Conservation (phyloP, 2,797 vertebrate genomes). For the Argyrosomus regius region DNA sequence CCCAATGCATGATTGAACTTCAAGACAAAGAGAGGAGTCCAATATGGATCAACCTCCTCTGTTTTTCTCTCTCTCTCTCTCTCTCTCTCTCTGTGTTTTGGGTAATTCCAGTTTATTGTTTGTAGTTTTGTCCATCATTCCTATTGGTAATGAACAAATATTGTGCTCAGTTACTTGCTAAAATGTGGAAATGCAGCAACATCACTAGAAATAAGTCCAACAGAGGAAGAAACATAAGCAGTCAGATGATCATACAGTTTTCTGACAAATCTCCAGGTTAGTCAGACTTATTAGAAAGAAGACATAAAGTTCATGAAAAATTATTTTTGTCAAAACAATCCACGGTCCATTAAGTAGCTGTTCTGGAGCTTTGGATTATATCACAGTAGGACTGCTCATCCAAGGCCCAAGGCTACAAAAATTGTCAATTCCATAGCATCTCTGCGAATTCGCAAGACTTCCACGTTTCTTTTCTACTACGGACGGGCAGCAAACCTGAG, state of each 20-base stretch:
- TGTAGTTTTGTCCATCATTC: background rate
- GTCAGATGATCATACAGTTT: background rate
- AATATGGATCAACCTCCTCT: conserved; percentile 53
- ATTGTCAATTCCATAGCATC: background rate
- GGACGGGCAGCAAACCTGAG: background rate
- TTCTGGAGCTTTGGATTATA: too few species aligned
- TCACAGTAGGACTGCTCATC: too few species aligned
- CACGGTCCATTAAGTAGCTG: background rate
- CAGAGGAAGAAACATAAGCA: background rate
- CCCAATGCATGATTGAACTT: conserved; percentile 64
- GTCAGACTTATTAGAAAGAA: background rate
- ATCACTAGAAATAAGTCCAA: background rate
- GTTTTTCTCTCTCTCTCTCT: too few species aligned
- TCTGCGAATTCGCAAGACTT: background rate
- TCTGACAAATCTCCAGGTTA: conserved; percentile 1
- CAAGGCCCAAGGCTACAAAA: background rate
- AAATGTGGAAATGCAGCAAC: background rate
- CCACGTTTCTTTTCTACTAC: background rate
- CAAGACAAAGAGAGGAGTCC: conserved; percentile 60
- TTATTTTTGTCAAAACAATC: background rate
- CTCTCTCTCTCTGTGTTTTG: background rate
- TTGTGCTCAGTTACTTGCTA: background rate
- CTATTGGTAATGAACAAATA: background rate
- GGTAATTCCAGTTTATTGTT: conserved; percentile 3
- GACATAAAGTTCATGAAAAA: background rate